These are phyloP conservation scores for Xestoiulus laeticollis DNA, from an alignment of 2,888 invertebrate genomes.

Conservation along the genomic window DNA sequence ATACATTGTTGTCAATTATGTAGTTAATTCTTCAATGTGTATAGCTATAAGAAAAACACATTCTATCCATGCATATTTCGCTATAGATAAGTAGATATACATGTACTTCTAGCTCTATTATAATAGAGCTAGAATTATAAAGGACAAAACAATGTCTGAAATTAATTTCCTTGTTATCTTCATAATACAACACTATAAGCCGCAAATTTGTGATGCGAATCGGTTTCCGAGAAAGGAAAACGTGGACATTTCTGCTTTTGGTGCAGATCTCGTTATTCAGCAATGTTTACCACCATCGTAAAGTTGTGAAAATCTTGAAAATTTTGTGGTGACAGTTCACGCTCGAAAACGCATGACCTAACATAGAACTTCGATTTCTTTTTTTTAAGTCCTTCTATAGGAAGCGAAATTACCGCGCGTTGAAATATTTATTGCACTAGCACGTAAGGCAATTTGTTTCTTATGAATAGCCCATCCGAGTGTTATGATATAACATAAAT, in stretches of 20 bases:
- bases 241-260: not conserved
- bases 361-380: not conserved
- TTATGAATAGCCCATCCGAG: conserved; percentile 19
- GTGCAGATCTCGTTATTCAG: not conserved
- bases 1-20: too few relatives aligned
- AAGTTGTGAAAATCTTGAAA: not conserved
- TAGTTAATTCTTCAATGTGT: too few relatives aligned
- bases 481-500: not conserved
- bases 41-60: too few relatives aligned
- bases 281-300: not conserved
- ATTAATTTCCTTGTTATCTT: too few relatives aligned
- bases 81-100: too few relatives aligned
- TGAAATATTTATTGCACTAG: not conserved
- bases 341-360: not conserved
- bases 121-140: too few relatives aligned
- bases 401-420: not conserved
- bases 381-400: not conserved
- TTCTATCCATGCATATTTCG: too few relatives aligned
- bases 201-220: not conserved
- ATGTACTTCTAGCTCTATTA: too few relatives aligned
- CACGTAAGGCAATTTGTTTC: conserved; percentile 15
- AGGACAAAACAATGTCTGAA: too few relatives aligned
- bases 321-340: not conserved
- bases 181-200: too few relatives aligned
- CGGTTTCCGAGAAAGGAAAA: not conserved